Evolutionary conservation across 1,140 invertebrate species (phyloP).

Genomic region (Drosophila pruinosa): DNA sequence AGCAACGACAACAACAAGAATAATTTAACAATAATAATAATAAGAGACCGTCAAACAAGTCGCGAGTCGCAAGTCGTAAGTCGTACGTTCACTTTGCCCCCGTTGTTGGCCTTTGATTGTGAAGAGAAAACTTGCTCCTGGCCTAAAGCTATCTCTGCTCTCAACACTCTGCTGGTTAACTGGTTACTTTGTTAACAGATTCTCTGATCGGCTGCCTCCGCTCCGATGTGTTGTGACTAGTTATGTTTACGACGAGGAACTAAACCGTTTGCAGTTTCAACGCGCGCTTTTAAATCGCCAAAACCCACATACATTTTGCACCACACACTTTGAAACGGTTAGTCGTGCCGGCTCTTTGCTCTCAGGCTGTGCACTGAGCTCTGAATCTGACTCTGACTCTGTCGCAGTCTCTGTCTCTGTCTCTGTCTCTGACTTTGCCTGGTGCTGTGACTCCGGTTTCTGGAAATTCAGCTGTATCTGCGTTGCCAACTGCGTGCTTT

Average conservation of each 20-base stretch:
- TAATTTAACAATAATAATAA: neutral
- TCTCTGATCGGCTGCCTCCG: neutral
- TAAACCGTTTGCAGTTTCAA: slow-evolving; percentile 73
- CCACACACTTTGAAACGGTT: slow-evolving; percentile 45
- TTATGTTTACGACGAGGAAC: slow-evolving; percentile 81
- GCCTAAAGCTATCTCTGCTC: slow-evolving; percentile 18
- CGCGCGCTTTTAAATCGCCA: slow-evolving; percentile 63
- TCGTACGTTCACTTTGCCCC: slow-evolving; percentile 67
- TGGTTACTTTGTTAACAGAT: slow-evolving; percentile 14
- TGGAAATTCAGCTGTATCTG: slow-evolving; percentile 34
- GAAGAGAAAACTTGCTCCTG: slow-evolving; percentile 59
- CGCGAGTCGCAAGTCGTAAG: too few species aligned
- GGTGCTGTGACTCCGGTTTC: neutral
- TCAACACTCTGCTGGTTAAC: slow-evolving; percentile 42
- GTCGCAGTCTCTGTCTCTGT: slow-evolving; percentile 3
- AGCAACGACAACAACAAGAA: slow-evolving; percentile 1
- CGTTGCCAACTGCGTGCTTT: slow-evolving; percentile 46
- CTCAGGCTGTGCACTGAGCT: neutral
- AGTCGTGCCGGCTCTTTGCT: slow-evolving; percentile 19
- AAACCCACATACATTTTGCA: neutral
- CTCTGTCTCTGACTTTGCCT: slow-evolving; percentile 13
- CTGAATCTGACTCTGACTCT: neutral
- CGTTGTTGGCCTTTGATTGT: slow-evolving; percentile 33
- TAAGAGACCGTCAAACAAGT: slow-evolving; percentile 47
- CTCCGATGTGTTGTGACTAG: slow-evolving; percentile 76